phyloP scores from a whole-genome alignment of 2,888 invertebrate species.

The Odontocerum albicorne region DNA sequence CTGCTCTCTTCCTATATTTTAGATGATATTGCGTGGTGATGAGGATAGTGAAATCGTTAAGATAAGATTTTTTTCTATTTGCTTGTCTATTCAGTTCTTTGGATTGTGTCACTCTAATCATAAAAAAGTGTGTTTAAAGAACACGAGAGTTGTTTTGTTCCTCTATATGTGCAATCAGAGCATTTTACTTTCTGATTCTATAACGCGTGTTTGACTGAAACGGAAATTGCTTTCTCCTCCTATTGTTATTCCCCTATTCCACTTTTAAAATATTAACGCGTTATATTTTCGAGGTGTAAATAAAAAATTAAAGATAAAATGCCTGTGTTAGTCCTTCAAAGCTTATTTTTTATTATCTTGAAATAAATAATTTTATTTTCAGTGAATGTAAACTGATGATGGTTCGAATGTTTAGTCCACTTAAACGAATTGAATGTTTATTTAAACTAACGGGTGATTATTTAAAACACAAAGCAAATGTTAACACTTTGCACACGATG shows the following conservation, averaged over 20 bases:
- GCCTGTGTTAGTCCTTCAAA: background rate
- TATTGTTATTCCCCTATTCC: background rate
- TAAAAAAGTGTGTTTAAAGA: no score
- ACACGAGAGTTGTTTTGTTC: no score
- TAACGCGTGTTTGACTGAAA: no score
- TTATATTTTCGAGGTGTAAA: background rate
- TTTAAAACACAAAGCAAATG: constrained; percentile 44
- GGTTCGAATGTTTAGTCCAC: constrained; percentile 6
- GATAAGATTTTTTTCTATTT: no score
- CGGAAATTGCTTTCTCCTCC: background rate
- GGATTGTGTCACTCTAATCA: no score
- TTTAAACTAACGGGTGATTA: constrained; percentile 47
- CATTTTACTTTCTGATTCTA: no score
- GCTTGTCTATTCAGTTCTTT: no score
- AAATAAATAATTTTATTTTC: background rate
- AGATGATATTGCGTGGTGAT: no score
- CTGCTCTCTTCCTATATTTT: no score
- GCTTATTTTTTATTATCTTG: background rate
- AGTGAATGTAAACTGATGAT: constrained; percentile 19
- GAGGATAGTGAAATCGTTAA: no score
- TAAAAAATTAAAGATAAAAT: background rate
- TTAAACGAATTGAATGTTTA: constrained; percentile 16
- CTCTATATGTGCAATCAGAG: no score
- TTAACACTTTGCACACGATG: constrained; percentile 41
- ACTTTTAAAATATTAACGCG: background rate